Evolutionary conservation across 2,797 vertebrate species (phyloP).

Genomic region (Gobionotothen gibberifrons): DNA sequence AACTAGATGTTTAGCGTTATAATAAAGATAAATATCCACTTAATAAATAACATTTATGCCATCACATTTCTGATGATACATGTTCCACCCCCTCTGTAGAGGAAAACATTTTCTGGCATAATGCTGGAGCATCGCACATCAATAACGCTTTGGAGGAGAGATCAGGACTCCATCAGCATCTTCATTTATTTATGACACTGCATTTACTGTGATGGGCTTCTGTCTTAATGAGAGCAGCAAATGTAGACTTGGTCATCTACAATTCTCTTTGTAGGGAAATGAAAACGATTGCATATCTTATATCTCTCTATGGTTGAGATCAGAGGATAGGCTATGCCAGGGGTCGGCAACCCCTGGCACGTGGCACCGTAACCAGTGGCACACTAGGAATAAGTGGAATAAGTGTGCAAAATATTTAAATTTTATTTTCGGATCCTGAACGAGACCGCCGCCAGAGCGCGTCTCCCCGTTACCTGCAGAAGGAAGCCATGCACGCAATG

Average conservation of each 20-base stretch:
- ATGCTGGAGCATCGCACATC: constrained; percentile 51
- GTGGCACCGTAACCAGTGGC: too few relatives aligned
- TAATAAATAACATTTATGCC: constrained; percentile 14
- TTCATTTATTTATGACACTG: constrained; percentile 70
- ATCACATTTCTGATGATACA: constrained; percentile 14
- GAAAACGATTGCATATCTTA: not conserved
- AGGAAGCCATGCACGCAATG: too few relatives aligned
- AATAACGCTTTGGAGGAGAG: constrained; percentile 61
- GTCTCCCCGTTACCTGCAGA: too few relatives aligned
- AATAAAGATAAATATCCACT: constrained; percentile 28
- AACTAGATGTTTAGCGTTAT: not conserved
- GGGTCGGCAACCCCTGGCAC: too few relatives aligned
- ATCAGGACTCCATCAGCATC: constrained; percentile 54
- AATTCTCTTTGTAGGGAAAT: constrained; percentile 10
- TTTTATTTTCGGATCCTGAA: too few relatives aligned
- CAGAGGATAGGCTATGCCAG: not conserved
- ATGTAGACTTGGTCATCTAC: constrained; percentile 3
- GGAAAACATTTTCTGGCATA: constrained; percentile 36
- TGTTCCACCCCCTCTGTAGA: constrained; percentile 12
- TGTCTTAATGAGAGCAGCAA: constrained; percentile 32
- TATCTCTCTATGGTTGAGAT: not conserved
- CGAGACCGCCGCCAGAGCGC: too few relatives aligned
- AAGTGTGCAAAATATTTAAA: too few relatives aligned
- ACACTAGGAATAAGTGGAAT: too few relatives aligned
- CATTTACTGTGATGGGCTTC: constrained; percentile 32